phyloP scores from a whole-genome alignment of 2,797 vertebrate genomes.

The Tiaroga cobitis region DNA sequence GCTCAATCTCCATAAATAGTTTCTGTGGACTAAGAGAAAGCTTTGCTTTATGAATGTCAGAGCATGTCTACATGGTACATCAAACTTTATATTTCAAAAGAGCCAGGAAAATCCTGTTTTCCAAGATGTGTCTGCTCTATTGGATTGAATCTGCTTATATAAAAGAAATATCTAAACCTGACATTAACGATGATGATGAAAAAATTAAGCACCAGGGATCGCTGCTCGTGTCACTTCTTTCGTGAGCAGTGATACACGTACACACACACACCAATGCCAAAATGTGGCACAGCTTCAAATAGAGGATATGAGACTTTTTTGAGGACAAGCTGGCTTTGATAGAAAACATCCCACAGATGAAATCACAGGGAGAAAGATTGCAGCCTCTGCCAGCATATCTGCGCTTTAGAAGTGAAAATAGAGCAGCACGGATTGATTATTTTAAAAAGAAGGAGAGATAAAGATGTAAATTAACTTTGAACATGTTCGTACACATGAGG shows the following conservation, averaged over 20 bases:
- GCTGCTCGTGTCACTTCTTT: slow-evolving; percentile 5
- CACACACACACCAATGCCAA: slow-evolving; percentile 7
- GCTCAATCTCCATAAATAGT: not conserved
- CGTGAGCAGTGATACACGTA: not conserved
- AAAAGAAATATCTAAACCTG: slow-evolving; percentile 35
- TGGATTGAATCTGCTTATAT: slow-evolving; percentile 27
- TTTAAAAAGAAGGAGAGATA: slow-evolving; percentile 50
- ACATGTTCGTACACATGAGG: slow-evolving; percentile 30
- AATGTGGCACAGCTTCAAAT: slow-evolving; percentile 45
- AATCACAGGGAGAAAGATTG: slow-evolving; percentile 48
- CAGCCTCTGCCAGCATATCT: slow-evolving; percentile 45
- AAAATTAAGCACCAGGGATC: slow-evolving; percentile 34
- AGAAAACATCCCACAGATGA: slow-evolving; percentile 52
- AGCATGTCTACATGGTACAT: slow-evolving; percentile 9
- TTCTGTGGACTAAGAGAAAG: not conserved
- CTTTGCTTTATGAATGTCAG: slow-evolving; percentile 3
- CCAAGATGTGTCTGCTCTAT: not conserved
- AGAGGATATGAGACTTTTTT: slow-evolving; percentile 44
- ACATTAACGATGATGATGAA: slow-evolving; percentile 37
- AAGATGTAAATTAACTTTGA: slow-evolving; percentile 52
- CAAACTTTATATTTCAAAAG: slow-evolving; percentile 26
- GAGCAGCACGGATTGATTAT: slow-evolving; percentile 56
- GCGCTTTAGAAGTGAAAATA: slow-evolving; percentile 45
- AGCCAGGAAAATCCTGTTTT: slow-evolving; percentile 9
- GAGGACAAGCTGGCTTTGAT: slow-evolving; percentile 51